phyloP scores from a whole-genome alignment of 1,140 invertebrate species.

The Drosophila nigrodunni region DNA sequence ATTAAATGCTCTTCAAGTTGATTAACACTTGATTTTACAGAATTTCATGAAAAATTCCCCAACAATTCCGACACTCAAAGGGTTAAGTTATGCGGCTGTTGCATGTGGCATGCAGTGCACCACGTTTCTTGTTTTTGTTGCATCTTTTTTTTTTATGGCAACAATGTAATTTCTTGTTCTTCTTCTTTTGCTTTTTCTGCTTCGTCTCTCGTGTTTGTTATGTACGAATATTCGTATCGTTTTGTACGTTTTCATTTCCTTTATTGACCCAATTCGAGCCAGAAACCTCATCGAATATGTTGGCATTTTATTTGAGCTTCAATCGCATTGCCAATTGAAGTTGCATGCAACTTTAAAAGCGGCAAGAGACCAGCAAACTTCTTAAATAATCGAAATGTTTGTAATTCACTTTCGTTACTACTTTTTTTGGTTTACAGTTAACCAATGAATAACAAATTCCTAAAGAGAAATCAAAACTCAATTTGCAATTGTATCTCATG shows the following conservation, averaged over 20 bases:
- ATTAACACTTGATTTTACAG: neutral
- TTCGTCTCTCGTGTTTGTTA: conserved; percentile 23
- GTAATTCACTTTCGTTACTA: conserved; percentile 15
- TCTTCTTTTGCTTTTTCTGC: conserved; percentile 13
- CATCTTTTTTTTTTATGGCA: conserved; percentile 29
- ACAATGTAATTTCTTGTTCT: conserved; percentile 12
- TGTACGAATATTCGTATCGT: conserved; percentile 39
- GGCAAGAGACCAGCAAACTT: neutral
- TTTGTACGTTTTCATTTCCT: conserved; percentile 68
- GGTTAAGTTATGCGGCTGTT: conserved; percentile 39
- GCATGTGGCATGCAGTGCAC: conserved; percentile 26
- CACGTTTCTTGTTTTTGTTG: conserved; percentile 28
- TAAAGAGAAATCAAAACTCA: conserved; percentile 42
- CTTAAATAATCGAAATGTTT: conserved; percentile 11
- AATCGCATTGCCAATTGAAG: neutral
- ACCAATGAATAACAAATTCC: conserved; percentile 9
- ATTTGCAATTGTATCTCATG: conserved; percentile 28
- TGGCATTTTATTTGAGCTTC: conserved; percentile 8
- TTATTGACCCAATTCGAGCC: conserved; percentile 68
- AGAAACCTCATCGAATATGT: conserved; percentile 14
- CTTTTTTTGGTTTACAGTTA: conserved; percentile 2
- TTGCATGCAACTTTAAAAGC: conserved; percentile 9
- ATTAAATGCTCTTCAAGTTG: neutral
- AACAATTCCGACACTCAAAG: conserved; percentile 10
- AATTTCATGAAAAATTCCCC: conserved; percentile 12